Conservation (phyloP, 1,140 invertebrate species). For the Trachymyrmex septentrionalis region DNA sequence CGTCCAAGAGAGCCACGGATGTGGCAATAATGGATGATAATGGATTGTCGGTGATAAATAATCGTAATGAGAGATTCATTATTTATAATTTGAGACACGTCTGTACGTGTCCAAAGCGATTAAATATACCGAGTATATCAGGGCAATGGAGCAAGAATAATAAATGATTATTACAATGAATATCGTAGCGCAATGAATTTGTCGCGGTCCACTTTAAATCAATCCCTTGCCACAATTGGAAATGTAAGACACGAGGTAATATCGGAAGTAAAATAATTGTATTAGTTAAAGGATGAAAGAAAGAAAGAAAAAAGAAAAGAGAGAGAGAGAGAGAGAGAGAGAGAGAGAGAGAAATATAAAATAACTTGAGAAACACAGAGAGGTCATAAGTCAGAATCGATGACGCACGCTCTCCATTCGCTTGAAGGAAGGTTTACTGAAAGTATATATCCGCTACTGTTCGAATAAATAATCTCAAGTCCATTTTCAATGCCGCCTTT, state of each 20-base stretch:
- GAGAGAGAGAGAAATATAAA: not conserved
- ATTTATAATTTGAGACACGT: conserved; percentile 9
- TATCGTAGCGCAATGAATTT: not conserved
- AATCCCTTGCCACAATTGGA: not conserved
- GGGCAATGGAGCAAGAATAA: not conserved
- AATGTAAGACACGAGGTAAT: not conserved
- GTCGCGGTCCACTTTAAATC: not conserved
- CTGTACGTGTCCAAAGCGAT: not conserved
- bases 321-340: not conserved
- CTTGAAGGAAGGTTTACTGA: not conserved
- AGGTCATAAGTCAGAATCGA: conserved; percentile 45
- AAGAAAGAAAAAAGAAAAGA: not conserved
- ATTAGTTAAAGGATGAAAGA: conserved; percentile 2
- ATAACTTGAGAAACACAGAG: not conserved
- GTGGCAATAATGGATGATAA: conserved; percentile 51
- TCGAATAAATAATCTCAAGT: conserved; percentile 40
- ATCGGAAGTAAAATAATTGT: not conserved
- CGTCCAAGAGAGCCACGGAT: not conserved
- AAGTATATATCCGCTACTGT: conserved; percentile 24
- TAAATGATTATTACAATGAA: conserved; percentile 20
- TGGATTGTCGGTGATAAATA: conserved; percentile 49
- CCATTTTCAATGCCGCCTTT: conserved; percentile 7
- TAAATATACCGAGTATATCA: not conserved
- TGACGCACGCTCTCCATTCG: not conserved
- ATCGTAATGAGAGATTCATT: conserved; percentile 48